phyloP scores from a whole-genome alignment of 2,797 vertebrate genomes.

The Bradypus variegatus region DNA sequence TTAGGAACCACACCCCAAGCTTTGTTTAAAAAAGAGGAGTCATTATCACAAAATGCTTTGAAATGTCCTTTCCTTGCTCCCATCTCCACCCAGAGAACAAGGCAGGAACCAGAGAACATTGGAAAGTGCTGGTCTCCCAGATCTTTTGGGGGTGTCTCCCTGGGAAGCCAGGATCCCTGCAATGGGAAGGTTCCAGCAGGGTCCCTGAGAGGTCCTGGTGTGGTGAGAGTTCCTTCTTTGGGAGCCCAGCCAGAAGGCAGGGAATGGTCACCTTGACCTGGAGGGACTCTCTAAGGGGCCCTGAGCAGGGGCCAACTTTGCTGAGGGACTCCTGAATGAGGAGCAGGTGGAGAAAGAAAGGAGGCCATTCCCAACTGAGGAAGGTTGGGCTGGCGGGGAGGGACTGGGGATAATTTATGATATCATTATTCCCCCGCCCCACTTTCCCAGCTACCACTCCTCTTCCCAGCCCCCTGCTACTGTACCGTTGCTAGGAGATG shows the following conservation, averaged over 20 bases:
- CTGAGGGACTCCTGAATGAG: not conserved
- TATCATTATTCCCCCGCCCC: slow-evolving; percentile 52
- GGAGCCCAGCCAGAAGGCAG: not conserved
- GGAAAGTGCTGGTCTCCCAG: not conserved
- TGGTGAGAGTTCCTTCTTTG: not conserved
- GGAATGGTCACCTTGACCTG: slow-evolving; percentile 9
- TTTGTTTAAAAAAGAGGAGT: not conserved
- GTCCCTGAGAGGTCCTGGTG: not conserved
- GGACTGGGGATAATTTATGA: slow-evolving; percentile 56
- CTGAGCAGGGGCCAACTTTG: not conserved
- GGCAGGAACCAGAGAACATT: not conserved
- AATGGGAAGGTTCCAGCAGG: not conserved
- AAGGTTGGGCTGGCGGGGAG: slow-evolving; percentile 16
- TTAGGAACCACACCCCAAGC: not conserved
- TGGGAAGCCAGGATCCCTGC: not conserved
- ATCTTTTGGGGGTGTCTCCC: fast-evolving
- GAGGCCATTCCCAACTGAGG: slow-evolving; percentile 1
- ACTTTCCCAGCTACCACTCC: slow-evolving; percentile 41
- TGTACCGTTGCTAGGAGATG: slow-evolving; percentile 78
- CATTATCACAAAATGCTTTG: not conserved
- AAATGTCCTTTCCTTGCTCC: not conserved
- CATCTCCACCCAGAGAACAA: not conserved
- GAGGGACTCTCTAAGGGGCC: not conserved
- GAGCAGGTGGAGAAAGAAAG: slow-evolving; percentile 42
- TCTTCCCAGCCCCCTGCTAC: slow-evolving; percentile 76